Evolutionary conservation across 2,888 invertebrate species (phyloP).

Genomic region (Congeria kusceri): DNA sequence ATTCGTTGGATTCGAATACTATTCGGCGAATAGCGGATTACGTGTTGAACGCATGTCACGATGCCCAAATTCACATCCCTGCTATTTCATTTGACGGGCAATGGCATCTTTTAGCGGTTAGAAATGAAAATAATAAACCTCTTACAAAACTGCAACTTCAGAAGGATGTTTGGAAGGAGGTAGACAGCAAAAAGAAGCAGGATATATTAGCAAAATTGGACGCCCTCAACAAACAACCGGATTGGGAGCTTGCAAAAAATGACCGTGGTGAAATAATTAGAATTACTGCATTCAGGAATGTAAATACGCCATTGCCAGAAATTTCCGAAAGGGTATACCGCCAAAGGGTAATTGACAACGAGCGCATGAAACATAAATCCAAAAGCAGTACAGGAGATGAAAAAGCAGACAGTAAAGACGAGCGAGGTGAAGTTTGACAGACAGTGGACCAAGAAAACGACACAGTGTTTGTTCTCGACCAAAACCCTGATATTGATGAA

Average conservation of each 20-base stretch:
- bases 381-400: background rate
- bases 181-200: background rate
- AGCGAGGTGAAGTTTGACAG: background rate
- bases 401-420: background rate
- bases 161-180: slow-evolving; percentile 12
- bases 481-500: too few species aligned
- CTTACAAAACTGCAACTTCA: slow-evolving; percentile 32
- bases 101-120: slow-evolving; percentile 22
- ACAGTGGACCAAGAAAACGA: too few species aligned
- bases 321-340: background rate
- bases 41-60: background rate
- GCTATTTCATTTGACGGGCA: slow-evolving; percentile 35
- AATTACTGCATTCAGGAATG: background rate
- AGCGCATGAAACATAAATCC: background rate
- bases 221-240: background rate
- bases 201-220: background rate
- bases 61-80: slow-evolving; percentile 14
- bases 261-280: background rate
- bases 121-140: background rate
- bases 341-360: background rate
- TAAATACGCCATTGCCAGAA: background rate
- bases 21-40: slow-evolving; percentile 8
- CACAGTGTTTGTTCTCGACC: too few species aligned
- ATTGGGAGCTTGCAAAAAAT: slow-evolving; percentile 1
- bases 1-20: slow-evolving; percentile 6